These are phyloP conservation scores for Coecobrya sp. DNA, from an alignment of 2,888 invertebrate species.

Conservation along the genomic window DNA sequence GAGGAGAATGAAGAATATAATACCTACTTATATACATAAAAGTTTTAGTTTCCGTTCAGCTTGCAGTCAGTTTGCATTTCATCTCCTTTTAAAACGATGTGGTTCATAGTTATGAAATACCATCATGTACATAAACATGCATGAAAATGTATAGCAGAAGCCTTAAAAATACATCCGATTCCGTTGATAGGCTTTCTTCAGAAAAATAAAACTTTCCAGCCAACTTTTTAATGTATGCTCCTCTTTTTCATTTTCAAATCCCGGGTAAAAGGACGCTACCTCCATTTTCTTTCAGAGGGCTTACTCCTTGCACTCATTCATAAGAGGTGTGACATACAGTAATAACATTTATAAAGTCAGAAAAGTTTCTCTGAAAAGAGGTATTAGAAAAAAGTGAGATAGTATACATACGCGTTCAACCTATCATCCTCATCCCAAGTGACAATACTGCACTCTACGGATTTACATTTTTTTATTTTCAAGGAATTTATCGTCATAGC, in stretches of 20 bases:
- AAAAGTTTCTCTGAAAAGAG: background rate
- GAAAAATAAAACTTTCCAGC: conserved; percentile 10
- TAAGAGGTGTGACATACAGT: conserved; percentile 1
- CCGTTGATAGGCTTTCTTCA: background rate
- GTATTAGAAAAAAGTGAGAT: background rate
- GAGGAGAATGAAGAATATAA: background rate
- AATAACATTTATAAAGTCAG: background rate
- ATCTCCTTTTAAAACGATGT: background rate
- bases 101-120: background rate
- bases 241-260: background rate
- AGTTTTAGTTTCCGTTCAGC: conserved; percentile 62
- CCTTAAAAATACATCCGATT: conserved; percentile 33
- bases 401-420: background rate
- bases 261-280: background rate
- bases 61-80: background rate
- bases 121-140: background rate
- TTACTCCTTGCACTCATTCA: background rate
- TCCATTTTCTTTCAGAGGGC: background rate
- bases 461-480: background rate
- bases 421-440: conserved; percentile 6
- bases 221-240: conserved; percentile 5
- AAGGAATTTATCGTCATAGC: background rate
- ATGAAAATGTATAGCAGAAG: background rate
- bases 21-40: conserved; percentile 25
- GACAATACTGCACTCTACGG: conserved; percentile 54